Conservation (phyloP, 2,797 vertebrate genomes). For the Mus minutoides region DNA sequence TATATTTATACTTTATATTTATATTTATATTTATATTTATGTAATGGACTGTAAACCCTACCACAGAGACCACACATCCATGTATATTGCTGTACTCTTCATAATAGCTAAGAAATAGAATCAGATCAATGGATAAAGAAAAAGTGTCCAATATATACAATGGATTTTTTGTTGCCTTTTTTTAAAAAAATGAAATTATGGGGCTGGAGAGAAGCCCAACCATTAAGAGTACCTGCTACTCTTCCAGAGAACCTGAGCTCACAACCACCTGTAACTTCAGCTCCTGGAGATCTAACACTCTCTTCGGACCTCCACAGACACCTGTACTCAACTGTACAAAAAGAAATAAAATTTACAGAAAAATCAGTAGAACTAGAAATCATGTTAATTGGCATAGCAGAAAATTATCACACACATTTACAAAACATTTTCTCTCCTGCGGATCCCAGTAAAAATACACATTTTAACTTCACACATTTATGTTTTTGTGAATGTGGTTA, state of each 20-base stretch:
- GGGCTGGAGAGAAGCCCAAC: not conserved
- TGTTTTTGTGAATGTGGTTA: not conserved
- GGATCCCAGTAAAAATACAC: not conserved
- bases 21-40: not conserved
- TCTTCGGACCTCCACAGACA: not conserved
- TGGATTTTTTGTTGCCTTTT: not conserved
- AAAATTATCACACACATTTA: not conserved
- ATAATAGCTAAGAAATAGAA: not conserved
- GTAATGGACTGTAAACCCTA: not conserved
- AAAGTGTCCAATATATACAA: not conserved
- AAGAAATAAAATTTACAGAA: not conserved
- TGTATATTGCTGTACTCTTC: not conserved
- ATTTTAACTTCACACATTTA: not conserved
- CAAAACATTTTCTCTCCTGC: not conserved
- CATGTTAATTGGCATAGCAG: not conserved
- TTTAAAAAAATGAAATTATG: not conserved
- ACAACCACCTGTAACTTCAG: not conserved
- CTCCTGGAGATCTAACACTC: not conserved
- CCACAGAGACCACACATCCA: not conserved
- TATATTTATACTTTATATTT: not conserved
- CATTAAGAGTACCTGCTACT: not conserved
- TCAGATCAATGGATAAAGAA: not conserved
- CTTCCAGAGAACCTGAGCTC: not conserved
- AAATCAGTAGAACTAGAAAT: not conserved
- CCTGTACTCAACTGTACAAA: not conserved